Evolutionary conservation across 1,140 invertebrate genomes (phyloP), one percentile per base, ranked within the genome.

Genomic region (Papilio machaon): DNA sequence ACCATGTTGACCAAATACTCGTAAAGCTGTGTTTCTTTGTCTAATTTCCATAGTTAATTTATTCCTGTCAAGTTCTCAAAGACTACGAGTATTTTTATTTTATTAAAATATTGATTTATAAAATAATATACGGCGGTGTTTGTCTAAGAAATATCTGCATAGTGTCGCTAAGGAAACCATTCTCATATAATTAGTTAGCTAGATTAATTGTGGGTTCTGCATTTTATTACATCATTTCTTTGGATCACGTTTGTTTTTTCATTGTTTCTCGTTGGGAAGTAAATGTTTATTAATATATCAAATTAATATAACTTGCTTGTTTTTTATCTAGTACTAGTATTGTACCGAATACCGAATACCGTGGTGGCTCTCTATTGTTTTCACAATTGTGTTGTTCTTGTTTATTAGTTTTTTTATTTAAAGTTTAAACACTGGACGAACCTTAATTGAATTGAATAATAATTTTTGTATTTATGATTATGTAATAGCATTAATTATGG

Each of bases 31-130:
- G n/a, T 58, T 19, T 19, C 54, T 58, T 58, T 58, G 54, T 8
- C 9, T 35, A 70, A 70, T 70, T 70, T 70, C 30, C 64, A 70
- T 70, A 35, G 23, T 6, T 70, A 17, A 70, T 38, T 70, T 70
- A 70, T 70, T 70, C 58, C 23, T 11, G 23, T 11, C 64, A 35
- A 70, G 30, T 35, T 70, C 30, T 35, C 11, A 70, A 35, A 70
- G 11, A 30, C 23, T 30, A 30, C 23, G 23, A 70, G 64, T 70
- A 70, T 30, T 70, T 70, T 70, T 70, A 38, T 70, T 70, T 70
- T 70, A 70, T 70, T 70, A 70, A 11, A 70, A 70, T 70, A 35
- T 70, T 70, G 64, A 70, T 70, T 70, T 70, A 67, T 70, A 15
- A 70, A 35, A 30, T 64, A 64, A 70, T 35, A 60, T 30, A 64